Evolutionary conservation across 1,140 invertebrate species (phyloP).

Genomic region (Calephelis nemesis): DNA sequence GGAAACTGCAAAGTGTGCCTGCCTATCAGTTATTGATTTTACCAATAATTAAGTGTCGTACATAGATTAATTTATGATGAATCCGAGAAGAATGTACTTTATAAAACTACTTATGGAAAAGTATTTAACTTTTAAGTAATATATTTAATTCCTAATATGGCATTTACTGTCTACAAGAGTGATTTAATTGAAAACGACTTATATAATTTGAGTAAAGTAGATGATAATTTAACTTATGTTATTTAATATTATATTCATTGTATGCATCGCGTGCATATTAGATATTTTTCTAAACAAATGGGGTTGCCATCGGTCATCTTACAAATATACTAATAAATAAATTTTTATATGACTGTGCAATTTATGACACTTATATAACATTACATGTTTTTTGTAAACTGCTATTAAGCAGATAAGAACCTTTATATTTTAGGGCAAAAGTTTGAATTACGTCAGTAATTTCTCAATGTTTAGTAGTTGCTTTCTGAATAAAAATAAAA

Average conservation of each 20-base stretch:
- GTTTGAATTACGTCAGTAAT: no score
- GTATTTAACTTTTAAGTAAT: conserved; percentile 63
- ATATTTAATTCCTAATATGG: conserved; percentile 75
- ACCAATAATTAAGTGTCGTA: conserved; percentile 51
- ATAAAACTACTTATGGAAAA: conserved; percentile 48
- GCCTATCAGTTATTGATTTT: conserved; percentile 54
- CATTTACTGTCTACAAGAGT: conserved; percentile 76
- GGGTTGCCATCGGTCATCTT: background rate
- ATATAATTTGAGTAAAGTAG: conserved; percentile 67
- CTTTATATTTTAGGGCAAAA: no score
- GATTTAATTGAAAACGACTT: conserved; percentile 63
- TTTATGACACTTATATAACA: background rate
- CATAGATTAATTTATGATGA: conserved; percentile 33
- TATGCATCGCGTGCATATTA: conserved; percentile 4
- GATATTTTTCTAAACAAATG: conserved; percentile 4
- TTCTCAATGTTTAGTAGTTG: no score
- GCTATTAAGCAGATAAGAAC: no score
- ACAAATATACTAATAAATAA: background rate
- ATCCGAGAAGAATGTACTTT: conserved; percentile 36
- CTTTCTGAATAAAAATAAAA: no score
- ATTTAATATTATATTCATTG: conserved; percentile 21
- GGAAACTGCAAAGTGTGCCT: conserved; percentile 57
- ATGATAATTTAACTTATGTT: conserved; percentile 60
- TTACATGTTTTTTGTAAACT: background rate
- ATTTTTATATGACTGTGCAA: background rate